Base-by-base conservation (phyloP, 2,888 invertebrate species). In the Dorcus parallelipipedus region DNA sequence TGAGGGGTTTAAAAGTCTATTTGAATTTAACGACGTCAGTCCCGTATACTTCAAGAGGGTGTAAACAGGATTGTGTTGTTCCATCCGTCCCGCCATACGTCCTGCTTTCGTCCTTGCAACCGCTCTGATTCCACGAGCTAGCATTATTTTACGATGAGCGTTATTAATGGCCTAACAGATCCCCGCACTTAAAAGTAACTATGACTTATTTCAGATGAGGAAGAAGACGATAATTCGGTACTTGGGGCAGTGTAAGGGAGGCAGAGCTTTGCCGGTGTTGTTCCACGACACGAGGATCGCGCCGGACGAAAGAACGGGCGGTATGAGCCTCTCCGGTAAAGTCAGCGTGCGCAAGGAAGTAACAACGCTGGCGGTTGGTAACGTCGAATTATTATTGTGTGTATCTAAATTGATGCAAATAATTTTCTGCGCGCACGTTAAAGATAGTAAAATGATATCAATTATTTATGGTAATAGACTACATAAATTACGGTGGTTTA, bases 81-180 rank as follows among this genome's bases (percentile, higher is more conserved):
- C 47, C 49, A 57, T 59, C 55, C 56, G 58, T 54, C 53, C 47
- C 47, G 45, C 52, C 26, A 43, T 43, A 53, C 56, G 54, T 59
- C 58, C 60, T 23, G 50, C 58, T 23, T 48, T 47, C 52, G 48
- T 47, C 43, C 41, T 50, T 58, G 52, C 59, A 51, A 53, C 26
- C 26, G 26, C 3, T 33, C 65, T 65, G 67, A 67, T 68, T 62
- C 63, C 59, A 59, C 65, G 65, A 69, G 69, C 70, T 70, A 66
- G 60, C 67, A 65, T 61, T 65, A 67, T 67, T 68, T 69, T 65
- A 67, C 67, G 65, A 69, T 69, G 69, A 71, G 66, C 64, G 65
- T 69, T 73, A 73, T 73, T 73, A 73, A 75, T 74, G 74, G 72
- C 63, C 61, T 61, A 56, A 54, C 50, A 67, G 66, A 71, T 71